Evolutionary conservation across 2,113 vertebrate genomes (phyloP), one percentile per base, ranked within the genome.

Genomic region (Peromyscus californicus): DNA sequence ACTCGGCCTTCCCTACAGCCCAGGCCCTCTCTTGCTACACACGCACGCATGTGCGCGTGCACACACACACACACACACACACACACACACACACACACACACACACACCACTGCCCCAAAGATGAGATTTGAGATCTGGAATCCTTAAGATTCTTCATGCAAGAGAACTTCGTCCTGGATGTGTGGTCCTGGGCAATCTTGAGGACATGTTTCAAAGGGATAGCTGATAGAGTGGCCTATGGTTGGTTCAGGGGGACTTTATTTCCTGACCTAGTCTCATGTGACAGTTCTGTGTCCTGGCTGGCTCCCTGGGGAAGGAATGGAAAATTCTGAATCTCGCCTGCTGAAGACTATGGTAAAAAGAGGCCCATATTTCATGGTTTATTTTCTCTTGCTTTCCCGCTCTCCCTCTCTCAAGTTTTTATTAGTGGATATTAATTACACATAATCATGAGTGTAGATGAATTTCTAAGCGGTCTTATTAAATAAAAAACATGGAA

Each of bases 171-270:
- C 42, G 17, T 33, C 26, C 9, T 2, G 4, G 65, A 33, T 67
- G 31, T 4, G 4, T 90, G 87, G 90, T 33, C 72, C 61, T 86
- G 51, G 26, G 82, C 48, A 85, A 86, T 74, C 59, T 78, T 89
- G 42, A 97, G 92, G 42, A 76, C 92, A 96, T 21, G n/a, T 90
- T 84, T 89, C 67, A 69, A 84, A 96, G 45, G 67, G 39, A 51
- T 76, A n/a, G 3, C 83, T 15, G 65, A 24, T 16, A 42, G 31
- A 54, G 7, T 22, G 82, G 90, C 42, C 83, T 63, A 7, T 54
- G 54, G 26, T 90, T 63, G 39, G 31, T 74, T 89, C 51, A 42
- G 74, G 87, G 87, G 88, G 42, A 70, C 59, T 91, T 92, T 90
- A 11, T 51, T 93, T 96, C 54, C 75, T 83, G 45, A 69, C n/a